Percentiles rank a stretch among this genome's conserved stretches.
phyloP scores from a whole-genome alignment of 1,140 invertebrate species.

The Saccostrea echinata region DNA sequence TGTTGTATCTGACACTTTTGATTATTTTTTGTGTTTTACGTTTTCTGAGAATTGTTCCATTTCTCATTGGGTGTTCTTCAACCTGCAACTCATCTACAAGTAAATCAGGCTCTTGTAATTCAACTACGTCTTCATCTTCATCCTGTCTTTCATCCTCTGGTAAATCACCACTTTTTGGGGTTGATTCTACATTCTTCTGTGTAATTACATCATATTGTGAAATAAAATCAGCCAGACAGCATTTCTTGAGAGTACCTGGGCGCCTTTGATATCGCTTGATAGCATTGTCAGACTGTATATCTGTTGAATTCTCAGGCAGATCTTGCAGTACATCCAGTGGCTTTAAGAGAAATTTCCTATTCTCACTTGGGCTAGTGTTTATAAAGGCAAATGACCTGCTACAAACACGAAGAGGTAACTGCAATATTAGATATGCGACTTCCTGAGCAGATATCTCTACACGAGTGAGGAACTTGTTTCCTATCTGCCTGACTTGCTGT shows the following conservation, averaged over 20 bases:
- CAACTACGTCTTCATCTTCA: slow-evolving; percentile 52
- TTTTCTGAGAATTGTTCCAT: slow-evolving; percentile 57
- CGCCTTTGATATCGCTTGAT: slow-evolving; percentile 49
- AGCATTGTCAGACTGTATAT: slow-evolving; percentile 13
- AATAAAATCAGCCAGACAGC: slow-evolving; percentile 56
- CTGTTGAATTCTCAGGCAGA: slow-evolving; percentile 50
- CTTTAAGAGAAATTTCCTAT: slow-evolving; percentile 57
- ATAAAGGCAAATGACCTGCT: slow-evolving; percentile 56
- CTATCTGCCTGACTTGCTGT: slow-evolving; percentile 53
- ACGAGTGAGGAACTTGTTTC: slow-evolving; percentile 58
- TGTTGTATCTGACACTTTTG: slow-evolving; percentile 52
- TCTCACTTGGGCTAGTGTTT: slow-evolving; percentile 59
- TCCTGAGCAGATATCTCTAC: slow-evolving; percentile 60
- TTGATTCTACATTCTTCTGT: neutral
- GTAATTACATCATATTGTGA: slow-evolving; percentile 49
- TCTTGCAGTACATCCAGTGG: slow-evolving; percentile 4
- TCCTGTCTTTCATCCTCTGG: neutral
- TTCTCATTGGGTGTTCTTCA: slow-evolving; percentile 36
- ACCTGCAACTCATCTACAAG: neutral
- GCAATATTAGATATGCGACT: slow-evolving; percentile 58
- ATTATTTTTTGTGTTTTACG: slow-evolving; percentile 52
- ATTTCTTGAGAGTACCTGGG: slow-evolving; percentile 43
- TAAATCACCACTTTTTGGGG: slow-evolving; percentile 10
- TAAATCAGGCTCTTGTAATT: neutral
- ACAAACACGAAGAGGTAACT: slow-evolving; percentile 51